Evolutionary conservation across 2,797 vertebrate species (phyloP).

Genomic region (Mormyrus hasselquistii): DNA sequence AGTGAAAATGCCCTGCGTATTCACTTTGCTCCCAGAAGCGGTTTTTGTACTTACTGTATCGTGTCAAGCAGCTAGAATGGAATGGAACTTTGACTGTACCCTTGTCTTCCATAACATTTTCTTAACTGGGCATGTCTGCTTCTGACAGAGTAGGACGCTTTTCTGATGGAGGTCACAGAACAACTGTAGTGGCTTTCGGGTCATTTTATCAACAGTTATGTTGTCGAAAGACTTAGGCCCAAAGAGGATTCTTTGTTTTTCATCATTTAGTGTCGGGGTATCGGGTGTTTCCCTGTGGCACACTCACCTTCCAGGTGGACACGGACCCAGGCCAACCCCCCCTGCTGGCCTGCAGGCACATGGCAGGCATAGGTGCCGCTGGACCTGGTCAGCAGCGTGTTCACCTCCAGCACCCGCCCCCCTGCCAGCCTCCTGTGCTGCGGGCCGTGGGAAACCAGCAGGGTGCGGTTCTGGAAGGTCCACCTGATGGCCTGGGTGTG

Average conservation of each 20-base stretch:
- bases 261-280: background rate
- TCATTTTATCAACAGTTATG: background rate
- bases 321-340: conserved; percentile 64
- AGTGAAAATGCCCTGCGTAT: background rate
- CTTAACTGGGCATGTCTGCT: background rate
- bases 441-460: conserved; percentile 50
- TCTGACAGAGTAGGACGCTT: background rate
- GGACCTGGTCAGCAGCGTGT: conserved; percentile 52
- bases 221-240: background rate
- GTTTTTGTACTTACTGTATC: background rate
- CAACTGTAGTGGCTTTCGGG: background rate
- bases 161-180: background rate
- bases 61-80: background rate
- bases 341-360: conserved; percentile 49
- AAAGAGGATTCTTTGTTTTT: background rate
- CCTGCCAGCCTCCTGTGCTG: conserved; percentile 56
- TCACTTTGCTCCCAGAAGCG: background rate
- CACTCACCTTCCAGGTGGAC: conserved; percentile 64
- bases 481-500: conserved; percentile 59
- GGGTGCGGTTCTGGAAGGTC: conserved; percentile 60
- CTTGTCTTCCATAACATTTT: background rate
- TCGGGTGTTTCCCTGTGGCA: background rate
- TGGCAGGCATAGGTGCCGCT: conserved; percentile 61
- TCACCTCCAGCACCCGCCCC: conserved; percentile 71
- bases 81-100: background rate